Conservation (phyloP, 2,888 invertebrate species). For the Meandrusa payeni region DNA sequence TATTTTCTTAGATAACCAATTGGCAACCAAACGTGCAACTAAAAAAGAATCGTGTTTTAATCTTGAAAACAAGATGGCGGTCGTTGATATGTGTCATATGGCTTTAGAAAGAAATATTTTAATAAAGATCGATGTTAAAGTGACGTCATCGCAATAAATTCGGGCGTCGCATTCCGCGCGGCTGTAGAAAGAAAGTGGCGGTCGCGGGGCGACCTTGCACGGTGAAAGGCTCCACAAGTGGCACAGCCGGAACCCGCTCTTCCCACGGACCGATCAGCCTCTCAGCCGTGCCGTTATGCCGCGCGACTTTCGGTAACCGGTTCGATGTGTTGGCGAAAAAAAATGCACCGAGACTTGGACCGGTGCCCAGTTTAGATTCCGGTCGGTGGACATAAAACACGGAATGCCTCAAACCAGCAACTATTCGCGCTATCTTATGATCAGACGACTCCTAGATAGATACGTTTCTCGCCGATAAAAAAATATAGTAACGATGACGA, state of each 20-base stretch:
- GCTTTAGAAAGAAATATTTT: conserved; percentile 20
- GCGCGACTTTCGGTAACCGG: conserved; percentile 66
- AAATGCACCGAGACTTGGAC: conserved; percentile 48
- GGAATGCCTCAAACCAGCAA: conserved; percentile 39
- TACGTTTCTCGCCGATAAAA: neutral
- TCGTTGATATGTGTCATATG: conserved; percentile 21
- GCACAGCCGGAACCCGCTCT: conserved; percentile 76
- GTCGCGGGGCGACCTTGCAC: conserved; percentile 73
- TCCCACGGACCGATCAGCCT: conserved; percentile 54
- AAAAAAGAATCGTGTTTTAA: too few relatives aligned
- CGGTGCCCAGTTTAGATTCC: conserved; percentile 41
- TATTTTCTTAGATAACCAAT: too few relatives aligned
- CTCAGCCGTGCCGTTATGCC: conserved; percentile 49
- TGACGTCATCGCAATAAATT: conserved; percentile 74
- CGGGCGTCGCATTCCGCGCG: conserved; percentile 68
- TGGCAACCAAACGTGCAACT: too few relatives aligned
- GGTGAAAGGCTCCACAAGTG: conserved; percentile 77
- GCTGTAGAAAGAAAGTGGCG: conserved; percentile 70
- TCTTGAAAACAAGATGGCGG: neutral
- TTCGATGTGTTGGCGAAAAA: conserved; percentile 51
- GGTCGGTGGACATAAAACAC: conserved; percentile 44
- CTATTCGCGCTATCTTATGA: conserved; percentile 19
- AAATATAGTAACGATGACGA: too few relatives aligned
- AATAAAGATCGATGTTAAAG: conserved; percentile 14
- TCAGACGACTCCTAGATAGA: conserved; percentile 9